Conservation (phyloP, 2,113 vertebrate genomes). For the Charadrius vociferus region DNA sequence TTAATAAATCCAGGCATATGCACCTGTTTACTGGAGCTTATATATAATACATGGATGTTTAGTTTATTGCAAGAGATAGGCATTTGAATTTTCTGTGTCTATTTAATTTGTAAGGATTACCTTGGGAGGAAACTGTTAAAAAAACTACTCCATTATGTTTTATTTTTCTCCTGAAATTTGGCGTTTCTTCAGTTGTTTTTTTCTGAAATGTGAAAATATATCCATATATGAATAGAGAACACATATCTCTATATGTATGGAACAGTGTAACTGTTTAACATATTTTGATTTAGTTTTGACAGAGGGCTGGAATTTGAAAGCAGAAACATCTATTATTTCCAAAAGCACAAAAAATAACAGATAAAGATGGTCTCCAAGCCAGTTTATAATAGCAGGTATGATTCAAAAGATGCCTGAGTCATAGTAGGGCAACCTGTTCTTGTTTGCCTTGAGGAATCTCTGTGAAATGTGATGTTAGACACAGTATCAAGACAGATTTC, state of each 20-base stretch:
- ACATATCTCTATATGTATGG: not conserved
- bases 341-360: not conserved
- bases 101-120: not conserved
- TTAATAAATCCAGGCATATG: not conserved
- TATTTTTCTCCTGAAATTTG: not conserved
- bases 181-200: not conserved
- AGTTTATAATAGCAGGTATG: not conserved
- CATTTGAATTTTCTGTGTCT: not conserved
- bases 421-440: not conserved
- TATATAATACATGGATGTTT: not conserved
- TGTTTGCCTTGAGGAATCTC: not conserved
- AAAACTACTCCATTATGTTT: not conserved
- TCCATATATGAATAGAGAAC: not conserved
- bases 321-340: not conserved
- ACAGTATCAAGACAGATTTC: not conserved
- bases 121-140: not conserved
- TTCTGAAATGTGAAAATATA: not conserved
- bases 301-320: not conserved
- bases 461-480: not conserved
- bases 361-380: not conserved
- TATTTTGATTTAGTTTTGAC: not conserved
- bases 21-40: not conserved
- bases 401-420: not conserved
- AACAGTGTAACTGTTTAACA: not conserved
- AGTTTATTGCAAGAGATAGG: not conserved